Evolutionary conservation across 2,113 vertebrate genomes (phyloP), one percentile per base, ranked within the genome.

Genomic region (Sardina pilchardus): DNA sequence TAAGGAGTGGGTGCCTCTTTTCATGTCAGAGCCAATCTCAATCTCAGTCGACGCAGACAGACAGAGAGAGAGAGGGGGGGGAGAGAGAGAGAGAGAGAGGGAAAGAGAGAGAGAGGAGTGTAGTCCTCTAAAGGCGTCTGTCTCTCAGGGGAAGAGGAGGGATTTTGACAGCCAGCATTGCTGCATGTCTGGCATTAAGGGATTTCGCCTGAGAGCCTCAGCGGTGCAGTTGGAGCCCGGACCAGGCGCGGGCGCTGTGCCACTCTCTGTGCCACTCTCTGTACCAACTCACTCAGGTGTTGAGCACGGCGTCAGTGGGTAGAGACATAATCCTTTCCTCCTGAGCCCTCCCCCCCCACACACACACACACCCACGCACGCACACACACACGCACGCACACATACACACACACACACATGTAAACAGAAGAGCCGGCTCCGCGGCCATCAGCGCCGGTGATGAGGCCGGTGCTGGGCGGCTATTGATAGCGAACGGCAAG

Each of bases 401-500:
- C n/a, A n/a, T n/a, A 67, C 24, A 26, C 63, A 8, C 10, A 71
- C 63, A 34, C n/a, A n/a, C 67, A 81, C 59, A 56, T 17, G 17
- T 81, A 59, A 85, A 10, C 36, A 83, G 84, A 17, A 63, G 80
- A n/a, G 10, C 71, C 43, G 71, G 81, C 44, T 59, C 47, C 43
- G 59, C 75, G 12, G 42, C 86, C 45, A 59, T 85, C 85, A 82
- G 59, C 75, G 56, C 53, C n/a, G 50, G 30, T 59, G 84, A 42
- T 82, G 85, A 44, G 82, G 80, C 87, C 83, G 82, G 82, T 83
- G 56, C 75, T 30, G 67, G n/a, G n/a, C 87, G 84, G 81, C 85
- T 67, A 85, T 88, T 89, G 81, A 87, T 83, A 86, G 86, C 86
- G 14, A 59, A 53, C 48, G 81, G 75, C 85, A 34, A 71, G 67